Conservation (phyloP, 2,113 vertebrate genomes). For the Calidris pygmaea region DNA sequence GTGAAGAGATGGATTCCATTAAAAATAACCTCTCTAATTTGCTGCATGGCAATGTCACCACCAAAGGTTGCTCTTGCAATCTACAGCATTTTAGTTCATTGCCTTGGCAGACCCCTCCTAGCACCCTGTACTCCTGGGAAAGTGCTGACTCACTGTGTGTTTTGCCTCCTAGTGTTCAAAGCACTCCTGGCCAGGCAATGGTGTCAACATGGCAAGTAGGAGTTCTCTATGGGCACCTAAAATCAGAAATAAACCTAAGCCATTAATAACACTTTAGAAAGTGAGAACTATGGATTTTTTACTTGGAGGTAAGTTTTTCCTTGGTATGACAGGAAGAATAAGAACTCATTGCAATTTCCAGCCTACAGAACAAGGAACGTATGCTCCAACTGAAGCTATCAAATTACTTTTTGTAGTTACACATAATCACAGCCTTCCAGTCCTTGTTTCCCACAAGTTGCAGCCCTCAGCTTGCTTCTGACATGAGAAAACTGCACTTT, state of each 20-base stretch:
- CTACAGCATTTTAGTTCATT: rapidly evolving
- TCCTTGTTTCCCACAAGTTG: background rate
- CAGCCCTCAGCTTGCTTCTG: background rate
- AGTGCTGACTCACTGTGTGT: rapidly evolving
- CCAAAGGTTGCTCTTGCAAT: background rate
- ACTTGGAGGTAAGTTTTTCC: background rate
- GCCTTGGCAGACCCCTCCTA: background rate
- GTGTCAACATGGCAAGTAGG: background rate
- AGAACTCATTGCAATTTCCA: background rate
- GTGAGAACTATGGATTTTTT: background rate
- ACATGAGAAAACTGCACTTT: background rate
- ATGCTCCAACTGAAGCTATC: background rate
- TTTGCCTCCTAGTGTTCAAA: background rate
- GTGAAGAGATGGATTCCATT: background rate
- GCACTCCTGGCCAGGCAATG: background rate
- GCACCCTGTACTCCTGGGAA: rapidly evolving
- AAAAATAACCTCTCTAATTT: background rate
- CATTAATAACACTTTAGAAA: background rate
- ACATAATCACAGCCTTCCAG: background rate
- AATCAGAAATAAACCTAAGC: background rate
- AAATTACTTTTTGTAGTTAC: background rate
- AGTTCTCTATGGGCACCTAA: background rate
- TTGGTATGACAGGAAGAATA: background rate
- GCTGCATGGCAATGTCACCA: background rate
- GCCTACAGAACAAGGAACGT: background rate